A percentile compares a stretch with the other conserved stretches of the same genome.
phyloP scores from a whole-genome alignment of 2,888 invertebrate genomes.

The Agrochola circellaris region DNA sequence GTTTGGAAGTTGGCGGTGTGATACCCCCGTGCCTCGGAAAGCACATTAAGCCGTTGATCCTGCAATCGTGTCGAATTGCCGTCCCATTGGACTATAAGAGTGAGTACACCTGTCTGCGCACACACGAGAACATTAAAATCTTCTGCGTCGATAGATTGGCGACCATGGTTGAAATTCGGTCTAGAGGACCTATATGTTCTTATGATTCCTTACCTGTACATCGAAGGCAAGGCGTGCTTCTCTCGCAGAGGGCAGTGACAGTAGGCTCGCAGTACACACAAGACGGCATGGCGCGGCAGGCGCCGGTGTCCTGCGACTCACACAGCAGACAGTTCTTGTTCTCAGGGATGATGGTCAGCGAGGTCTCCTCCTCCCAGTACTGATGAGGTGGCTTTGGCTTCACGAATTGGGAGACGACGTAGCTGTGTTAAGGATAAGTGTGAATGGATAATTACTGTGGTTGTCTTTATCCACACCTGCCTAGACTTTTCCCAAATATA shows the following conservation, averaged over 20 bases:
- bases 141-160: background rate
- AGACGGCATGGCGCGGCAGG: slow-evolving; percentile 86
- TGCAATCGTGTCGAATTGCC: background rate
- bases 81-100: background rate
- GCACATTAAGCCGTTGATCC: background rate
- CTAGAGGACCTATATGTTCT: background rate
- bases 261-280: slow-evolving; percentile 88
- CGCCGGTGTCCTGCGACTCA: slow-evolving; percentile 85
- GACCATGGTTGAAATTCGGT: background rate
- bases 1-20: background rate
- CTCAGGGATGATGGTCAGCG: slow-evolving; percentile 81
- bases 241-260: slow-evolving; percentile 85
- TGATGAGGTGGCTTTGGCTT: slow-evolving; percentile 86
- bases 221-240: slow-evolving; percentile 85
- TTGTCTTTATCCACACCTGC: background rate
- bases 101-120: background rate
- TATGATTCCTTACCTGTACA: slow-evolving; percentile 78
- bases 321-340: slow-evolving; percentile 87
- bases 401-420: slow-evolving; percentile 86
- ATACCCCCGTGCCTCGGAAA: background rate
- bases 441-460: background rate
- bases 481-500: background rate
- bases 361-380: slow-evolving; percentile 87
- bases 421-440: slow-evolving; percentile 69
- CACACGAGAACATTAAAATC: background rate